phyloP scores from a whole-genome alignment of 2,888 invertebrate species.

The Troides oblongomaculatus region DNA sequence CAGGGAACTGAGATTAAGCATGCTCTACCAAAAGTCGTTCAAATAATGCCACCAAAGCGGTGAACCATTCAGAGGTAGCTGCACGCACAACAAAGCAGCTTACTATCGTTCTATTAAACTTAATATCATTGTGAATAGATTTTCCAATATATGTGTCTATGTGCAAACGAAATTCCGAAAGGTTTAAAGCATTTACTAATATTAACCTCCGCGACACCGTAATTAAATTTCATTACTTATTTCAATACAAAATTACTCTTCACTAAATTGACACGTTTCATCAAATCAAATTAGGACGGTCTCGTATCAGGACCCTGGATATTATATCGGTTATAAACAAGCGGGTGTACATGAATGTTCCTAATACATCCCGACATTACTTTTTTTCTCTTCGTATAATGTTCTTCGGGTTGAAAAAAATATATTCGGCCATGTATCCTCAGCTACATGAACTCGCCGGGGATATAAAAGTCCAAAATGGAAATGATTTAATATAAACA shows the following conservation, averaged over 20 bases:
- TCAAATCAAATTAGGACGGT: slow-evolving; percentile 19
- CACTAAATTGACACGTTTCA: slow-evolving; percentile 21
- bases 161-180: slow-evolving; percentile 8
- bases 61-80: slow-evolving; percentile 20
- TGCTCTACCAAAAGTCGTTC: slow-evolving; percentile 25
- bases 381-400: slow-evolving; percentile 28
- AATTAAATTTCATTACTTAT: slow-evolving; percentile 27
- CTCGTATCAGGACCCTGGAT: slow-evolving; percentile 6
- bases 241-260: slow-evolving; percentile 27
- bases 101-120: slow-evolving; percentile 25
- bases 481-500: slow-evolving; percentile 68
- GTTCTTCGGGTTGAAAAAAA: slow-evolving; percentile 25
- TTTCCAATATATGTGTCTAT: slow-evolving; percentile 4
- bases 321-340: slow-evolving; percentile 18
- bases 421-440: slow-evolving; percentile 29
- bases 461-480: slow-evolving; percentile 42
- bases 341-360: slow-evolving; percentile 10
- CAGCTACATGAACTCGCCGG: slow-evolving; percentile 26
- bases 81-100: slow-evolving; percentile 27
- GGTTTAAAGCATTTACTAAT: slow-evolving; percentile 15
- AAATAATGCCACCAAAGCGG: slow-evolving; percentile 26
- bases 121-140: slow-evolving; percentile 26
- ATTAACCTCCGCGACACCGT: slow-evolving; percentile 24
- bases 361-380: slow-evolving; percentile 28
- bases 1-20: slow-evolving; percentile 13